Evolutionary conservation across 2,888 invertebrate species (phyloP).

Genomic region (Caenorhabditis sp.): DNA sequence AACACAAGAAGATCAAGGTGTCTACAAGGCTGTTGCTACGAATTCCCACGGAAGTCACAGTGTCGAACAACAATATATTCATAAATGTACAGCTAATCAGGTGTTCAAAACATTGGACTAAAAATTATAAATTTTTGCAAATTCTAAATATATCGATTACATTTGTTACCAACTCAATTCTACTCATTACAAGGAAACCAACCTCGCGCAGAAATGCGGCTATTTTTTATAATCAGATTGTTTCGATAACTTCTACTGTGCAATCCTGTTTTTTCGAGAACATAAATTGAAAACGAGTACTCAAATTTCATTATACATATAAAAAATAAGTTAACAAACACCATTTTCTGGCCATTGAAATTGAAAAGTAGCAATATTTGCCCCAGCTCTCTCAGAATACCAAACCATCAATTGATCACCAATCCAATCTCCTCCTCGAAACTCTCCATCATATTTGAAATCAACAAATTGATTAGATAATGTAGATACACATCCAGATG

Average conservation of each 20-base stretch:
- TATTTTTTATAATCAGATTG: no score
- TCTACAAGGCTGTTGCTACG: slow-evolving; percentile 68
- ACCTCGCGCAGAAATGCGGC: no score
- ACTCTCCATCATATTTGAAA: slow-evolving; percentile 19
- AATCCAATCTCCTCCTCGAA: slow-evolving; percentile 23
- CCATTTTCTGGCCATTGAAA: slow-evolving; percentile 20
- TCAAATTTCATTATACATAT: no score
- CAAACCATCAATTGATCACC: slow-evolving; percentile 24
- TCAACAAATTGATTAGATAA: slow-evolving; percentile 13
- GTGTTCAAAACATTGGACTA: slow-evolving; percentile 65
- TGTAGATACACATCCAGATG: slow-evolving; percentile 12
- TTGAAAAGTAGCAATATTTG: slow-evolving; percentile 25
- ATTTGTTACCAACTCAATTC: no score
- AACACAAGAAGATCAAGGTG: slow-evolving; percentile 68
- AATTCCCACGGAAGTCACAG: slow-evolving; percentile 62
- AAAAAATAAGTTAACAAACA: not conserved
- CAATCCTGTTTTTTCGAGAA: no score
- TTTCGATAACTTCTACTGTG: no score
- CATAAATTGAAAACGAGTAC: no score
- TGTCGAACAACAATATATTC: slow-evolving; percentile 68
- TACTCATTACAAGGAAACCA: no score
- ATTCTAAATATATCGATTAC: not conserved
- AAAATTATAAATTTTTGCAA: not conserved
- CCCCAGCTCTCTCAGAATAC: slow-evolving; percentile 18
- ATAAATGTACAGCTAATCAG: slow-evolving; percentile 64